Evolutionary conservation across 2,797 vertebrate genomes (phyloP).

Genomic region (Megaceryle alcyon): DNA sequence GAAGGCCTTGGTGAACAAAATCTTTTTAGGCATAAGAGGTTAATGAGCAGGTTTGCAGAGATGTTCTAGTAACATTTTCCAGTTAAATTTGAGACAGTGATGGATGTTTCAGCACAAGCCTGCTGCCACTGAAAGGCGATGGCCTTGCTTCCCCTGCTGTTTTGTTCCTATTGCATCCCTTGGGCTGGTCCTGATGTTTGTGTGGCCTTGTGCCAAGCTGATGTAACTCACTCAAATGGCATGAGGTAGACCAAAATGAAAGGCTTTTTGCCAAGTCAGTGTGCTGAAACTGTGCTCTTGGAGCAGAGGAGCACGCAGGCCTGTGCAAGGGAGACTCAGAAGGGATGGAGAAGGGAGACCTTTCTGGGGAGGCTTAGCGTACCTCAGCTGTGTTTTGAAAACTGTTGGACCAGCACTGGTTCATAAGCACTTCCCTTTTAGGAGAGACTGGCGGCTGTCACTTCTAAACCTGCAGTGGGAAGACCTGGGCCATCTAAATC

Average conservation of each 20-base stretch:
- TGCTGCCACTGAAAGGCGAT: background rate
- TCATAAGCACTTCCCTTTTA: background rate
- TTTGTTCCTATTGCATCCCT: constrained; percentile 9
- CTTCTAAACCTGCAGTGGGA: background rate
- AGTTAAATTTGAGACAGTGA: background rate
- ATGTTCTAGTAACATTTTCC: background rate
- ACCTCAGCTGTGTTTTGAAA: background rate
- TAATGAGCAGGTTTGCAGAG: background rate
- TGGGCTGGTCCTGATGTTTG: background rate
- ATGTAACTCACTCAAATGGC: constrained; percentile 41
- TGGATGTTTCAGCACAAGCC: background rate
- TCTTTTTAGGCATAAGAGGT: background rate
- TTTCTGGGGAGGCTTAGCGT: background rate
- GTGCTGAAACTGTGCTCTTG: background rate
- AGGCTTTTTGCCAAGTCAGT: background rate
- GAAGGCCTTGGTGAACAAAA: background rate
- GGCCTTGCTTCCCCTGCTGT: background rate
- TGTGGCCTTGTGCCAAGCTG: background rate
- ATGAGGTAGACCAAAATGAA: background rate
- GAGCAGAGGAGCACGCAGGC: background rate
- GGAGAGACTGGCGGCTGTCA: background rate
- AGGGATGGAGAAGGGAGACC: background rate
- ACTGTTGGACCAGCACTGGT: background rate
- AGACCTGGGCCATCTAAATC: background rate
- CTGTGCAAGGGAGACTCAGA: background rate